Evolutionary conservation across 2,888 invertebrate species (phyloP), one percentile per base, ranked within the genome.

Genomic region (Heteromurus nitidus): DNA sequence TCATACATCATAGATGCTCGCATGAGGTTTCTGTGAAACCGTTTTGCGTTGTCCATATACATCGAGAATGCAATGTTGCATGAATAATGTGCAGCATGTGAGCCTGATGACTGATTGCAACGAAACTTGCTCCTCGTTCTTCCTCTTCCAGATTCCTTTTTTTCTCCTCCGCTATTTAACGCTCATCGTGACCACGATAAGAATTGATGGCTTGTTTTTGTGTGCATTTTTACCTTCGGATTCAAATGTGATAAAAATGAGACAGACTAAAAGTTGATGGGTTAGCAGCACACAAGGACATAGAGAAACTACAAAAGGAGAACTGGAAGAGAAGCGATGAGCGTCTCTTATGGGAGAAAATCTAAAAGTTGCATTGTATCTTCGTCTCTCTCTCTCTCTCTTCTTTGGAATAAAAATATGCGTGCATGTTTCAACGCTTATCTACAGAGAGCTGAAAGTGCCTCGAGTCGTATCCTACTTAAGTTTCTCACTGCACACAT

Each of bases 111-210:
- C 53, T 53, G 53, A 53, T 53, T 20, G 22, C 22, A 1, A 7
- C 53, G 7, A 47, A n/a, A 47, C 47, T n/a, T 3, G 22, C 24
- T 53, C 53, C 22, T 53, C 53, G 18, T 3, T n/a, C 9, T 47
- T 47, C 47, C 9, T 9, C 47, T 36, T n/a, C 47, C 9, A 16
- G 53, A 3, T 22, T 22, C 53, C 22, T n/a, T n/a, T n/a, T n/a
- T 47, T 7, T 47, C 3, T 47, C n/a, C 20, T 53, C 24, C n/a
- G 3, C 47, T 47, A 5, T 47, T 16, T 47, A n/a, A 16, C 36
- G 36, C n/a, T 60, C 60, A n/a, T 30, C 60, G 28, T 60, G 60
- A 60, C 60, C 5, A 60, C 16, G 60, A 26, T 30, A 60, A 60
- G 30, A 60, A 60, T 28, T 60, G 60, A 60, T 60, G 26, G n/a